Percentiles rank a stretch among this genome's conserved stretches.
phyloP scores from a whole-genome alignment of 2,888 invertebrate species.

The Callyntrura sp. region DNA sequence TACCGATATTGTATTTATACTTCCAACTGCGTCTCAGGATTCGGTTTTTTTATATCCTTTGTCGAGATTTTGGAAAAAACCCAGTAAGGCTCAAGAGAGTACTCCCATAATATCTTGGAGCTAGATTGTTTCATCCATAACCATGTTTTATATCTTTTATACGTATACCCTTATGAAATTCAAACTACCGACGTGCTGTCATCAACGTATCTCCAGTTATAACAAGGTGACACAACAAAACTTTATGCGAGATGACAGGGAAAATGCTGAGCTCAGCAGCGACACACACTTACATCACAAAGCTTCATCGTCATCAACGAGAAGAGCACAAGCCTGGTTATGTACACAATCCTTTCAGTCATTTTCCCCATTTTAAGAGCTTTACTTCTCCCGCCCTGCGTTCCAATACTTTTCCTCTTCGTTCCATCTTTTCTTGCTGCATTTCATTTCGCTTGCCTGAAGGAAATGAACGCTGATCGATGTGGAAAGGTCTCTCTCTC shows the following conservation, averaged over 20 bases:
- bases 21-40: no score
- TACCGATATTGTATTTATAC: no score
- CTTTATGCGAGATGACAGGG: slow-evolving; percentile 67
- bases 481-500: slow-evolving; percentile 69
- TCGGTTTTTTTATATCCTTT: no score
- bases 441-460: slow-evolving; percentile 58
- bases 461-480: slow-evolving; percentile 66
- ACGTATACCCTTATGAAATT: no score
- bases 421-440: slow-evolving; percentile 38
- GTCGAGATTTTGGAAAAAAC: no score
- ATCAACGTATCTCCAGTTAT: no score
- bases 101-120: no score
- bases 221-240: slow-evolving; percentile 73
- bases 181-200: no score
- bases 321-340: slow-evolving; percentile 1
- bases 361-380: slow-evolving; percentile 48
- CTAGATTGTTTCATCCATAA: no score
- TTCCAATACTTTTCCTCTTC: slow-evolving; percentile 13
- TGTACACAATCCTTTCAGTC: slow-evolving; percentile 61
- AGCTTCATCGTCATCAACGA: slow-evolving; percentile 62
- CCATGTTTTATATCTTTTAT: no score
- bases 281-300: slow-evolving; percentile 63
- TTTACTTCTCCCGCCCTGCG: slow-evolving; percentile 47
- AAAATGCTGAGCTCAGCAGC: slow-evolving; percentile 76
- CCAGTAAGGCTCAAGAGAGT: no score